A percentile compares a stretch with the other conserved stretches of the same genome.
Evolutionary conservation across 2,113 vertebrate genomes (phyloP).

Genomic region (Charina bottae): DNA sequence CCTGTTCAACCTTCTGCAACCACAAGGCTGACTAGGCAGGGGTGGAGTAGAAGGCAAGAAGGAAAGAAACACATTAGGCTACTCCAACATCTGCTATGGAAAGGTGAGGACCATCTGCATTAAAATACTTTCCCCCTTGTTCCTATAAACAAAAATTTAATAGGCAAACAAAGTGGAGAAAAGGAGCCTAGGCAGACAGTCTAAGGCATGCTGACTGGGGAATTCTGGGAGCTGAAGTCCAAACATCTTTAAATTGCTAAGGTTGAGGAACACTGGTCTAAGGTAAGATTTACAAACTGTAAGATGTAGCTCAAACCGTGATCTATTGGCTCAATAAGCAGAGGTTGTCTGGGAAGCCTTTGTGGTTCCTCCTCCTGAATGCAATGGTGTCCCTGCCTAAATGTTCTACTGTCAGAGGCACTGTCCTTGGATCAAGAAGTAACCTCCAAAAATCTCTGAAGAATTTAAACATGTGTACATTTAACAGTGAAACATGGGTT

Average conservation of each 20-base stretch:
- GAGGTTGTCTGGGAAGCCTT: neutral
- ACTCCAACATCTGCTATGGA: neutral
- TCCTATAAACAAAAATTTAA: neutral
- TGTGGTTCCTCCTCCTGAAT: neutral
- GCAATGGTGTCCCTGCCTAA: neutral
- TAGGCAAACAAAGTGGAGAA: neutral
- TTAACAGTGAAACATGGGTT: neutral
- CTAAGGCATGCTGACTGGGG: neutral
- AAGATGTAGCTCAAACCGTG: neutral
- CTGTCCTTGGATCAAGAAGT: too few species aligned
- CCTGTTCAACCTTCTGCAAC: neutral
- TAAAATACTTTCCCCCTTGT: neutral
- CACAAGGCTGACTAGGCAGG: neutral
- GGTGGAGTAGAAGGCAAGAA: neutral
- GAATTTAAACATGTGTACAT: neutral
- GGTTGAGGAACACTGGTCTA: neutral
- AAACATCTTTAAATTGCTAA: too few species aligned
- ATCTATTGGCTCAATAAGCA: neutral
- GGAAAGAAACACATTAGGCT: neutral
- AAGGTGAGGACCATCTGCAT: neutral
- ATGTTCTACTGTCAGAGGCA: too few species aligned
- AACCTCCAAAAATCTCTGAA: neutral
- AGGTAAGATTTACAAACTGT: neutral
- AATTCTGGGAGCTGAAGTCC: too few species aligned
- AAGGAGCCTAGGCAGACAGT: neutral